Evolutionary conservation across 2,113 vertebrate genomes (phyloP), one percentile per base, ranked within the genome.

Genomic region (Tonatia bakeri): DNA sequence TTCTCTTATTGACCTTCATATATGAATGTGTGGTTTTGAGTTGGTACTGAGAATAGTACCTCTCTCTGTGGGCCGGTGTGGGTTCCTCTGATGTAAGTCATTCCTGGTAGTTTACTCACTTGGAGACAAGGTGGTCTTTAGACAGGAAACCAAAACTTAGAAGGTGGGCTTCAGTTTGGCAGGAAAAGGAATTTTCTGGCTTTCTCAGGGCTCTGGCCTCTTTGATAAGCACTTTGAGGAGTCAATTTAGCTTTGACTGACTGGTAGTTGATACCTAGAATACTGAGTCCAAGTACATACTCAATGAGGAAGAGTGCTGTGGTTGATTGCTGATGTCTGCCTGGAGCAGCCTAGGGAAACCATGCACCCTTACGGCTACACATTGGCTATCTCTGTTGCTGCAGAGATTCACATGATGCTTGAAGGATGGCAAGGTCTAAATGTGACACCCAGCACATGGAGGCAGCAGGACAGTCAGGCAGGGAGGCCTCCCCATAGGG

Each of bases 321-420:
- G 64, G 5, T 54, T 94, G 90, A 80, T 77, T 52, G 24, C 64
- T 65, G 47, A 80, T 76, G 59, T 56, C 61, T 89, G 28, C 15
- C 31, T n/a, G 36, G 28, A 59, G 24, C 19, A 52, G 28, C 15
- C 1, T 70, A 24, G 7, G 33, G 4, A 87, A 22, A 45, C 28
- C 19, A 33, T 1, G 5, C 20, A 61, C 13, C 22, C n/a, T 0
- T 0, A 47, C 14, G 28, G 22, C 31, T 12, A 22, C 13, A 26
- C 31, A 26, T 14, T 45, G 31, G 5, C 40, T 3, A 31, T 31
- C 4, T 31, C 22, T 73, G 54, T 56, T 56, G 52, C 38, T 19
- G 2, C 13, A 31, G 47, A 54, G 33, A 69, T 77, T 82, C 45
- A 33, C 0, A 1, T 40, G 16, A 70, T 17, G 5, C 54, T 43